A percentile compares a stretch with the other conserved stretches of the same genome.
Evolutionary conservation across 2,113 vertebrate genomes (phyloP).

Genomic region (Aplodontia rufa): DNA sequence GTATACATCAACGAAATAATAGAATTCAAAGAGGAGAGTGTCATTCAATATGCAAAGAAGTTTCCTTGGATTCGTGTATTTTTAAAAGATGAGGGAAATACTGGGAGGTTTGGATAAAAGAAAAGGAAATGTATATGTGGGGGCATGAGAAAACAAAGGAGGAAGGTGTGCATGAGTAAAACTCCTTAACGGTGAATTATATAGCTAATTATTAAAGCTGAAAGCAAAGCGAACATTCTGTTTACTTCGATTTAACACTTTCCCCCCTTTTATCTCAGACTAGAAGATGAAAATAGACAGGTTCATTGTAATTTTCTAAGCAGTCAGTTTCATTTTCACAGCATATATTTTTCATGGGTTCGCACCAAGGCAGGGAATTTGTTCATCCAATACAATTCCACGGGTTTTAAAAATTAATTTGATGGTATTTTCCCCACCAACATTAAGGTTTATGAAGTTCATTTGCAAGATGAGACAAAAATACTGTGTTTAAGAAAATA

Average conservation of each 20-base stretch:
- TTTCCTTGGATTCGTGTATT: neutral
- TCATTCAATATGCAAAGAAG: neutral
- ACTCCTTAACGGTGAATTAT: constrained; percentile 47
- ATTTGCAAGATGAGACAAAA: constrained; percentile 38
- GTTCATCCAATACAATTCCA: constrained; percentile 50
- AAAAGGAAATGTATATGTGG: neutral
- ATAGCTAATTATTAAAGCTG: constrained; percentile 61
- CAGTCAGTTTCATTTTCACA: constrained; percentile 53
- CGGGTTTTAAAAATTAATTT: constrained; percentile 35
- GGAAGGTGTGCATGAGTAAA: neutral
- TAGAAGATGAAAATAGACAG: constrained; percentile 58
- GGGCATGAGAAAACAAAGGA: neutral
- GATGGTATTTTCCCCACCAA: constrained; percentile 42
- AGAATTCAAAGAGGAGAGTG: neutral
- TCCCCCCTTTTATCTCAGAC: constrained; percentile 27
- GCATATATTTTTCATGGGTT: constrained; percentile 57
- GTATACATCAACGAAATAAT: neutral
- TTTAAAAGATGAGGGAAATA: neutral
- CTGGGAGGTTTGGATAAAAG: neutral
- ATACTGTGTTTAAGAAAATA: neutral
- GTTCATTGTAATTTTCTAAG: constrained; percentile 62
- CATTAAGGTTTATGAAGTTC: constrained; percentile 40
- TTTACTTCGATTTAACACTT: constrained; percentile 66
- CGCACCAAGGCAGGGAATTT: constrained; percentile 24
- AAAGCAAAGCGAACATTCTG: constrained; percentile 60